Conservation (phyloP, 2,113 vertebrate genomes). For the Arizona elegans region DNA sequence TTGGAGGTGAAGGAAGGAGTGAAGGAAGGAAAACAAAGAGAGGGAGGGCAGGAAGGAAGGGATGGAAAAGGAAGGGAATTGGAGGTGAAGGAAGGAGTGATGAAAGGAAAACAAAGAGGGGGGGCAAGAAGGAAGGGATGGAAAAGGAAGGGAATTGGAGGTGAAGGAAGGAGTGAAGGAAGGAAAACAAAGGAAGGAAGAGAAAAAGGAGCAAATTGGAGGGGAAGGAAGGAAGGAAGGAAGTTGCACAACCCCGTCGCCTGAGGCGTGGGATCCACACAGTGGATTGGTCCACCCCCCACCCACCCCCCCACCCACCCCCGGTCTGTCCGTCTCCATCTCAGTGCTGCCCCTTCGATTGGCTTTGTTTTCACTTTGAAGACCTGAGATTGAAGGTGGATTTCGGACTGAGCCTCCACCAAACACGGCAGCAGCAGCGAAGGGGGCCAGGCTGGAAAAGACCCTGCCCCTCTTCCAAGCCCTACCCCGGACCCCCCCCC, state of each 20-base stretch:
- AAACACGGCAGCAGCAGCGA: not conserved
- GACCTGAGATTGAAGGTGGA: conserved; percentile 77
- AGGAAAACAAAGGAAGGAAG: not conserved
- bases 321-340: conserved; percentile 5
- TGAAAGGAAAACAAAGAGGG: not conserved
- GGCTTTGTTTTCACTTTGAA: conserved; percentile 58
- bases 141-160: too few relatives aligned
- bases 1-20: not conserved
- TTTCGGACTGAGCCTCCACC: conserved; percentile 51
- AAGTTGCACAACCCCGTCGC: not conserved
- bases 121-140: not conserved
- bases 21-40: too few relatives aligned
- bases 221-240: not conserved
- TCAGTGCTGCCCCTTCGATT: conserved; percentile 42
- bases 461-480: conserved; percentile 26
- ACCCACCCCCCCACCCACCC: not conserved
- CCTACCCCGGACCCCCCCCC: conserved; percentile 55
- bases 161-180: too few relatives aligned
- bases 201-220: not conserved
- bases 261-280: not conserved
- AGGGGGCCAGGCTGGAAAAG: conserved; percentile 46
- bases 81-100: not conserved
- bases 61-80: not conserved
- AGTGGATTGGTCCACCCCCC: conserved; percentile 21
- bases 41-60: not conserved